A percentile compares a stretch with the other conserved stretches of the same genome.
Conservation (phyloP, 1,140 invertebrate genomes). For the Gonioctena quinquepunctata region DNA sequence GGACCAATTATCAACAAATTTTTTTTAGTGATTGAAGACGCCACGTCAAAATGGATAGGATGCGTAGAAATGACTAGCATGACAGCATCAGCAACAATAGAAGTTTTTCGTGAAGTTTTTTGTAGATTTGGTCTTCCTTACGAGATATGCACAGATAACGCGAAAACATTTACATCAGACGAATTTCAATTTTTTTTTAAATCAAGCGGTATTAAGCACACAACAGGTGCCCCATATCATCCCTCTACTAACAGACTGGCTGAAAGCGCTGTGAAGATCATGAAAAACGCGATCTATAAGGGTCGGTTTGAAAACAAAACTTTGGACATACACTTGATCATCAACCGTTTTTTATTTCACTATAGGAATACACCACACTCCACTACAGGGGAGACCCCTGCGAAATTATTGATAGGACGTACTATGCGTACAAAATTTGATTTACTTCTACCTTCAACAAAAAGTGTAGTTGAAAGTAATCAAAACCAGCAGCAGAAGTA, state of each 20-base stretch:
- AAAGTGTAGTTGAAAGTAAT: neutral
- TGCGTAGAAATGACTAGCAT: constrained; percentile 30
- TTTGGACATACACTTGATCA: neutral
- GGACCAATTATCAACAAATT: constrained; percentile 41
- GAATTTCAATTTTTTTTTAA: constrained; percentile 29
- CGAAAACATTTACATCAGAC: constrained; percentile 23
- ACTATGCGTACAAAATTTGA: constrained; percentile 18
- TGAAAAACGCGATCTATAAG: constrained; percentile 16
- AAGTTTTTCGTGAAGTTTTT: constrained; percentile 23
- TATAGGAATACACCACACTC: constrained; percentile 25
- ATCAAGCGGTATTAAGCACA: constrained; percentile 10
- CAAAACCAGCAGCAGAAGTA: neutral
- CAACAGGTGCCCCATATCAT: constrained; percentile 9
- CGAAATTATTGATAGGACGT: constrained; percentile 20
- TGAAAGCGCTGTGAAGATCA: constrained; percentile 15
- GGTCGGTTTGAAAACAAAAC: neutral
- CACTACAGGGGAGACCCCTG: constrained; percentile 21
- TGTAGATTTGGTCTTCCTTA: constrained; percentile 25
- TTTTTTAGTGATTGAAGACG: constrained; percentile 41
- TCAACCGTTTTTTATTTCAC: constrained; percentile 22
- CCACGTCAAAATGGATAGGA: constrained; percentile 48
- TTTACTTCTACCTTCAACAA: constrained; percentile 9
- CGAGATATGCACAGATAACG: constrained; percentile 26
- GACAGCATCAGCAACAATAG: constrained; percentile 27
- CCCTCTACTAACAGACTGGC: constrained; percentile 15